A percentile compares a stretch with the other conserved stretches of the same genome.
Conservation (phyloP, 2,888 invertebrate species). For the Leucoma salicis region DNA sequence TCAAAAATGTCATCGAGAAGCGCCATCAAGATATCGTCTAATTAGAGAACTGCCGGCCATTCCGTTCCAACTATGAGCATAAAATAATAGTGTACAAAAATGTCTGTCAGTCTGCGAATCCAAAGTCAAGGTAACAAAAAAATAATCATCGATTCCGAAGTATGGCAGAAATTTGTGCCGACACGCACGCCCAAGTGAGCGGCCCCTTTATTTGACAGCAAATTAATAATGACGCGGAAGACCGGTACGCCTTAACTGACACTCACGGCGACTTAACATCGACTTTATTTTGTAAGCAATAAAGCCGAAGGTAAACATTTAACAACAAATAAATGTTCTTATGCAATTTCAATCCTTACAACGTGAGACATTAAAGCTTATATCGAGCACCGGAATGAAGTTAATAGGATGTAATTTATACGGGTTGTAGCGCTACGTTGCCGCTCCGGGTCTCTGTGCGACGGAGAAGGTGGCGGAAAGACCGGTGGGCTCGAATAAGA, state of each 20-base stretch:
- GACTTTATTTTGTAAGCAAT: conserved; percentile 65
- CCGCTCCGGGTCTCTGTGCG: conserved; percentile 69
- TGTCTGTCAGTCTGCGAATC: conserved; percentile 74
- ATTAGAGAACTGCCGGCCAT: conserved; percentile 56
- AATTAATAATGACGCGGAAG: conserved; percentile 74
- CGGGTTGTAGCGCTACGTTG: conserved; percentile 75
- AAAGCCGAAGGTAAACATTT: conserved; percentile 69
- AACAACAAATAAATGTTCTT: conserved; percentile 53
- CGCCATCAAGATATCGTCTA: conserved; percentile 47
- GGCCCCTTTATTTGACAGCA: conserved; percentile 83
- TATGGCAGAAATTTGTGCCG: conserved; percentile 81
- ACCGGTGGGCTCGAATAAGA: conserved; percentile 43
- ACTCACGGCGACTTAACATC: conserved; percentile 54
- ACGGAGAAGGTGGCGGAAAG: conserved; percentile 47
- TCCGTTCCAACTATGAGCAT: conserved; percentile 52
- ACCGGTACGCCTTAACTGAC: conserved; percentile 67
- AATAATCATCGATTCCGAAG: conserved; percentile 79
- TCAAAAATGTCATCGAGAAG: conserved; percentile 36
- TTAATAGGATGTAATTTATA: conserved; percentile 82
- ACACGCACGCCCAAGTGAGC: conserved; percentile 81
- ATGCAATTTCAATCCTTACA: conserved; percentile 78
- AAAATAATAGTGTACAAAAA: conserved; percentile 65
- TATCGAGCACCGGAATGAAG: conserved; percentile 74
- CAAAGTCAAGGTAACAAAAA: conserved; percentile 72
- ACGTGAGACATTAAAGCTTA: conserved; percentile 70